phyloP scores from a whole-genome alignment of 2,888 invertebrate species.

The Phortica magna region DNA sequence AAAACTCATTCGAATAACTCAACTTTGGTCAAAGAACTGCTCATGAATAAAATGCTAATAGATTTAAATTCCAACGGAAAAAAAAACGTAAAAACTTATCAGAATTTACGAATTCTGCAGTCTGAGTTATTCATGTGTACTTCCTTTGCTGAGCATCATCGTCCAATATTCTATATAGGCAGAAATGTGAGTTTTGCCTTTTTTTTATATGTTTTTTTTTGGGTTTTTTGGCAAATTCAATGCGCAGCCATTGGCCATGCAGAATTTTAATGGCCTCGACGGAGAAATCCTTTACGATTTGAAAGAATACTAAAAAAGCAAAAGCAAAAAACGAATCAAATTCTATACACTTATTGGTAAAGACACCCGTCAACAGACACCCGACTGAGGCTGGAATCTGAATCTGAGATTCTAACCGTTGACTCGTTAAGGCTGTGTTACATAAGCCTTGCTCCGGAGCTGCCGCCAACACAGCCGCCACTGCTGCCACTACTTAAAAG shows the following conservation, averaged over 20 bases:
- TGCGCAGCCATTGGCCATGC: slow-evolving; percentile 18
- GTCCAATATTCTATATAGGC: background rate
- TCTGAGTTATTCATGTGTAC: slow-evolving; percentile 30
- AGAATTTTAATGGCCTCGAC: slow-evolving; percentile 23
- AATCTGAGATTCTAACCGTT: background rate
- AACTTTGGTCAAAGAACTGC: slow-evolving; percentile 11
- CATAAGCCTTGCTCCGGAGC: slow-evolving; percentile 7
- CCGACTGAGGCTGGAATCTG: background rate
- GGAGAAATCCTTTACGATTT: background rate
- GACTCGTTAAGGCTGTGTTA: background rate
- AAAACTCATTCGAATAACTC: background rate
- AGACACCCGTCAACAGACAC: background rate
- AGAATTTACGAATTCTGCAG: slow-evolving; percentile 7
- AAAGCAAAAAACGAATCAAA: slow-evolving; percentile 25
- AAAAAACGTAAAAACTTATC: background rate
- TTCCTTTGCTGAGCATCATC: slow-evolving; percentile 15
- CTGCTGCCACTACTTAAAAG: slow-evolving; percentile 26
- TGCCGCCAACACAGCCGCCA: background rate
- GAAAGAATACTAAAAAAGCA: background rate
- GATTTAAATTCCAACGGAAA: slow-evolving; percentile 10
- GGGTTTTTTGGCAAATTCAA: slow-evolving; percentile 15
- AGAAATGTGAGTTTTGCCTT: background rate
- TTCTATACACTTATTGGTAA: slow-evolving; percentile 22
- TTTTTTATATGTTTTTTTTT: slow-evolving; percentile 11
- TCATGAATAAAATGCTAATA: slow-evolving; percentile 34